Base-by-base conservation (phyloP, 2,113 vertebrate genomes). In the Mastomys coucha region DNA sequence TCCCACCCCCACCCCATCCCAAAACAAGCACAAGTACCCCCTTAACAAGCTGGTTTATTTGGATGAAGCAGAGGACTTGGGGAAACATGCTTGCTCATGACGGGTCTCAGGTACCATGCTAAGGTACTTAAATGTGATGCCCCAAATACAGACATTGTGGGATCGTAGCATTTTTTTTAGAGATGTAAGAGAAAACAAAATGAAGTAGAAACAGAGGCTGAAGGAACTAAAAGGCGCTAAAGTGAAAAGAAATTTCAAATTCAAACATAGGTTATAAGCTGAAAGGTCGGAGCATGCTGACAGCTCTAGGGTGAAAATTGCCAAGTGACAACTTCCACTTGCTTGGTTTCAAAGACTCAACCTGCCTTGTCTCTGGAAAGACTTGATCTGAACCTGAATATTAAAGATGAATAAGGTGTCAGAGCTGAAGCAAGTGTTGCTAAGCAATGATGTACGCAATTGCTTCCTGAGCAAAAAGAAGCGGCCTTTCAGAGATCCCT, bases 361-460 rank as follows among this genome's bases (percentile, higher is more conserved):
- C 94, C 88, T 86, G 70, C 60, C 92, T 95, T 88, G 22, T 87
- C 95, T 69, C 86, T 81, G 82, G 90, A 84, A 92, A 96, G 85
- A 87, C 85, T 92, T 87, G 31, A 87, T 70, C 49, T 86, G 93
- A 96, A 96, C 76, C 73, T 95, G 94, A 95, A 96, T 88, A 77
- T 92, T 88, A 96, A 97, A 88, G 80, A 95, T 92, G 93, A 96
- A 95, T 73, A 96, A 91, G 60, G 91, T 93, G 95, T 95, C 97
- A 93, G 67, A 75, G 92, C 81, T 69, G 93, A 96, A 81, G 36
- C 70, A 28, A 58, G 84, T 53, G 96, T 94, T 97, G 97, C 98
- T 98, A 95, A 96, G 97, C 19, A 16, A 95, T 92, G 91, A 69
- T 36, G 86, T 39, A 85, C 0, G 19, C 42, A 92, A 81, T 60